A percentile compares a stretch with the other conserved stretches of the same genome.
Evolutionary conservation across 2,113 vertebrate genomes (phyloP).

Genomic region (Pachycephala philippinensis): DNA sequence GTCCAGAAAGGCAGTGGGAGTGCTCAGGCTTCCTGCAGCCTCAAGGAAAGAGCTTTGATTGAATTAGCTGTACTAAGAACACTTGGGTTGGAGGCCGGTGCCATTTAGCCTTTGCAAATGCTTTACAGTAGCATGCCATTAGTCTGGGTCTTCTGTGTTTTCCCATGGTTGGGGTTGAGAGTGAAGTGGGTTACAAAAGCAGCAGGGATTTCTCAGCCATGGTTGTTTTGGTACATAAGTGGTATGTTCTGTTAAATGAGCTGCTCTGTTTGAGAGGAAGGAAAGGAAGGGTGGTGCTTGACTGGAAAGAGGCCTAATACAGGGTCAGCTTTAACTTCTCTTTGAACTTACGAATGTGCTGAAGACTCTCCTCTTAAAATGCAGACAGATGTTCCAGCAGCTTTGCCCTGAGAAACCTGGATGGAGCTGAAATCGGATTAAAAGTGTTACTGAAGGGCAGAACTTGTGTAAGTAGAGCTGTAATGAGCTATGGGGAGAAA

Average conservation of each 20-base stretch:
- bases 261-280: background rate
- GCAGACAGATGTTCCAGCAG: background rate
- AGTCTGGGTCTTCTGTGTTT: background rate
- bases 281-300: background rate
- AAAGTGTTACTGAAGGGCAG: background rate
- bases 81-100: background rate
- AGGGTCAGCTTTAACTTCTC: background rate
- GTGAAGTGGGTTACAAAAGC: background rate
- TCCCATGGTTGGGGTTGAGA: rapidly evolving
- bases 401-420: background rate
- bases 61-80: background rate
- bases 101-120: background rate
- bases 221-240: background rate
- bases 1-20: background rate
- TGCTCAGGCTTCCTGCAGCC: background rate
- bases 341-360: background rate
- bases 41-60: background rate
- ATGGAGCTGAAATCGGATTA: background rate
- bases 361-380: background rate
- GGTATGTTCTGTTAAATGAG: background rate
- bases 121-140: rapidly evolving
- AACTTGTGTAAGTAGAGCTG: background rate
- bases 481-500: background rate
- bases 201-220: background rate
- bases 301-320: background rate